phyloP scores from a whole-genome alignment of 1,140 invertebrate genomes.

The Hermetia illucens region DNA sequence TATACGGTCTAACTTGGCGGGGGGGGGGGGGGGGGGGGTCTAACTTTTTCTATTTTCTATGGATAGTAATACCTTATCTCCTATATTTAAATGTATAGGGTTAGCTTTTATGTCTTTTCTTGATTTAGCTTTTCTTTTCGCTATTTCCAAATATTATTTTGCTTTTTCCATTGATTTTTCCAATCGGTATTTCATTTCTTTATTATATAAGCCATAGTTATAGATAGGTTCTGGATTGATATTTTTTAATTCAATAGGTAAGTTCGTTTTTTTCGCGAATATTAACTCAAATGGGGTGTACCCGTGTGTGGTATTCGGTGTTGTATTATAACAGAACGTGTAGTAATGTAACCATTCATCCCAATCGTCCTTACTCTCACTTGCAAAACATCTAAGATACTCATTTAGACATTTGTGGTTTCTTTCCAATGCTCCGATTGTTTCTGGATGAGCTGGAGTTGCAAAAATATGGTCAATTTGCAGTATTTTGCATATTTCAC shows the following conservation, averaged over 20 bases:
- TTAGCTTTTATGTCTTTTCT: too few relatives aligned
- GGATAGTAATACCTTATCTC: too few relatives aligned
- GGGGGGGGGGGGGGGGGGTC: too few relatives aligned
- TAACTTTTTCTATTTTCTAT: too few relatives aligned
- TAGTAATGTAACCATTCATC: constrained; percentile 10
- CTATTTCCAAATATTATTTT: too few relatives aligned
- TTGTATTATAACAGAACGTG: constrained; percentile 12
- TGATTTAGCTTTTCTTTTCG: too few relatives aligned
- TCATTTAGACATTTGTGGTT: constrained; percentile 10
- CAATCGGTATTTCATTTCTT: constrained; percentile 8
- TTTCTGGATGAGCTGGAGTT: constrained; percentile 10
- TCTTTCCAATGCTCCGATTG: constrained; percentile 7
- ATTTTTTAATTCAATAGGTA: constrained; percentile 2
- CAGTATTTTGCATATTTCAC: too few relatives aligned
- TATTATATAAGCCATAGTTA: constrained; percentile 8
- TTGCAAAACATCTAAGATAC: constrained; percentile 9
- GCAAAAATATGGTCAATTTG: constrained; percentile 10
- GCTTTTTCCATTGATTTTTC: constrained; percentile 5
- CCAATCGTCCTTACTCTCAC: constrained; percentile 9
- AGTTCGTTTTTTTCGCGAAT: constrained; percentile 8
- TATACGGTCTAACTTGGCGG: too few relatives aligned
- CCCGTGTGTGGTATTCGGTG: constrained; percentile 7
- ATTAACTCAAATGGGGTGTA: constrained; percentile 12
- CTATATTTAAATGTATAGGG: too few relatives aligned
- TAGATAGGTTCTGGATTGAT: constrained; percentile 9